A percentile compares a stretch with the other conserved stretches of the same genome.
phyloP scores from a whole-genome alignment of 2,888 invertebrate genomes.

The Calameuta filiformis region DNA sequence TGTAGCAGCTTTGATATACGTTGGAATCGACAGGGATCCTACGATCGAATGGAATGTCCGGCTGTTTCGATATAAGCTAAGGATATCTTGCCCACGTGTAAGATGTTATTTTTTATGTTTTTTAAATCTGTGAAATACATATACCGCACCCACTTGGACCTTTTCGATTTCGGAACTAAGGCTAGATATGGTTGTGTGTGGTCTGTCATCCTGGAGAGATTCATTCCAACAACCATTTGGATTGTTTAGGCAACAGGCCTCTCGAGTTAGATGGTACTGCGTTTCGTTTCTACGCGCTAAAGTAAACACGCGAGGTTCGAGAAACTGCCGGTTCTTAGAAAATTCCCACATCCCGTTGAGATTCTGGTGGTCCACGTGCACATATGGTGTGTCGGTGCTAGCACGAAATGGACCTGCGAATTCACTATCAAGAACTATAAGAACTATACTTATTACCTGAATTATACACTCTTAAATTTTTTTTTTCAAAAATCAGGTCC shows the following conservation, averaged over 20 bases:
- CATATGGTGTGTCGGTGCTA: background rate
- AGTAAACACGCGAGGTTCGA: constrained; percentile 32
- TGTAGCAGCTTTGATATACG: background rate
- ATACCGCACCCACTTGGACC: background rate
- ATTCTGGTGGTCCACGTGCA: background rate
- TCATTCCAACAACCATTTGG: constrained; percentile 34
- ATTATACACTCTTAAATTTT: background rate
- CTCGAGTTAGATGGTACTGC: constrained; percentile 13
- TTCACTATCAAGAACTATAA: background rate
- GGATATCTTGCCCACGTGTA: background rate
- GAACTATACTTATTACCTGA: background rate
- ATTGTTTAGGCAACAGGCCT: constrained; percentile 41
- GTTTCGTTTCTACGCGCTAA: constrained; percentile 28
- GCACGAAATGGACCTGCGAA: background rate
- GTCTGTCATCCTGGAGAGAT: constrained; percentile 39
- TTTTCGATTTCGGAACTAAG: background rate
- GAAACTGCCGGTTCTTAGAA: constrained; percentile 23
- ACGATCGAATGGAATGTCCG: background rate
- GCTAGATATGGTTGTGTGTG: constrained; percentile 27
- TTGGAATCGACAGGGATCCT: background rate
- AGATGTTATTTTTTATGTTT: background rate
- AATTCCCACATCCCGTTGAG: constrained; percentile 36
- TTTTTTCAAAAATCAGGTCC: background rate
- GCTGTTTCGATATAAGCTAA: background rate
- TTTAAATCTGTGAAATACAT: background rate